A percentile compares a stretch with the other conserved stretches of the same genome.
These are phyloP conservation scores for Pseudococcus longispinus DNA, from an alignment of 2,888 invertebrate species.

Conservation along the genomic window DNA sequence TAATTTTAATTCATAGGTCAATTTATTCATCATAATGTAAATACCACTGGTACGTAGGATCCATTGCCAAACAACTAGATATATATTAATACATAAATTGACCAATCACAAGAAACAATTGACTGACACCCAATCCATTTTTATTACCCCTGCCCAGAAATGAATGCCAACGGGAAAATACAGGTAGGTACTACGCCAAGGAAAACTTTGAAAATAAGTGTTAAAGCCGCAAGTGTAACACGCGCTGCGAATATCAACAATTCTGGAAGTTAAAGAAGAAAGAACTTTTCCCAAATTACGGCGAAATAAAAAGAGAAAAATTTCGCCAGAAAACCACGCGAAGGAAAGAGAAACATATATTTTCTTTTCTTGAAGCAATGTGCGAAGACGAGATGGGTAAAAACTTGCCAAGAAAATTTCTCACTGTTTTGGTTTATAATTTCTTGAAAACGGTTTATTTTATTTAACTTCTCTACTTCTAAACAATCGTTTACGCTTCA, in stretches of 20 bases:
- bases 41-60: too few species aligned
- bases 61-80: too few species aligned
- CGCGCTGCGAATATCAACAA: constrained; percentile 55
- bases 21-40: neutral
- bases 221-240: constrained; percentile 56
- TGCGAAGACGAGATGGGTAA: constrained; percentile 47
- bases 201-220: constrained; percentile 55
- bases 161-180: constrained; percentile 47
- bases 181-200: constrained; percentile 51
- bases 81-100: neutral
- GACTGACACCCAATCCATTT: constrained; percentile 48
- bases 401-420: constrained; percentile 53
- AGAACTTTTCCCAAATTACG: constrained; percentile 43
- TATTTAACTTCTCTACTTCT: constrained; percentile 48
- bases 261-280: constrained; percentile 49
- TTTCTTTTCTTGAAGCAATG: constrained; percentile 33
- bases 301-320: constrained; percentile 38
- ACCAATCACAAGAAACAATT: neutral
- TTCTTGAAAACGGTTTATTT: constrained; percentile 52
- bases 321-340: neutral
- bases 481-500: constrained; percentile 55
- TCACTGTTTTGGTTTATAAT: constrained; percentile 54
- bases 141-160: constrained; percentile 52
- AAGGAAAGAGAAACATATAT: constrained; percentile 42
- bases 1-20: too few species aligned